These are phyloP conservation scores for Gadus macrocephalus DNA, from an alignment of 2,113 vertebrate species.

Conservation along the genomic window DNA sequence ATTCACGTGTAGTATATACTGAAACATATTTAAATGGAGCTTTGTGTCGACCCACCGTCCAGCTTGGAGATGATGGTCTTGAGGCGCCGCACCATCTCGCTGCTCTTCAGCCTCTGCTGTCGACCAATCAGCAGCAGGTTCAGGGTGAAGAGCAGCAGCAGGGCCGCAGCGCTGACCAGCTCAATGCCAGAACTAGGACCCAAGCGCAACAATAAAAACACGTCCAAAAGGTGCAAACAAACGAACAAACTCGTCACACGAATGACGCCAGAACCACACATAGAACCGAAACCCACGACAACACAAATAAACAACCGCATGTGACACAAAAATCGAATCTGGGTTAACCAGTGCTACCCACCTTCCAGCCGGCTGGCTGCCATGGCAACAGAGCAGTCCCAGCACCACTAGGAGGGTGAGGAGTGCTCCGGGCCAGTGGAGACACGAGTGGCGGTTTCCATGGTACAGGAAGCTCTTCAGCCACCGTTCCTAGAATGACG, in stretches of 20 bases:
- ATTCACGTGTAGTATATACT: too few relatives aligned
- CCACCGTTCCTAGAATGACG: conserved; percentile 78
- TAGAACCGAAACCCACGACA: too few relatives aligned
- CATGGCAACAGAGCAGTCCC: conserved; percentile 83
- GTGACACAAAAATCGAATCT: too few relatives aligned
- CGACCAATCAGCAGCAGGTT: conserved; percentile 86
- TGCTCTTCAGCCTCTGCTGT: conserved; percentile 83
- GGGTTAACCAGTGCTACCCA: conserved; percentile 38
- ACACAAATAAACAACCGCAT: too few relatives aligned
- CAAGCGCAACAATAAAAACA: conserved; percentile 15
- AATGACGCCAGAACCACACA: too few relatives aligned
- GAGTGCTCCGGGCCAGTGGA: conserved; percentile 93
- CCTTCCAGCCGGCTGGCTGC: conserved; percentile 92
- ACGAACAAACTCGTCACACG: too few relatives aligned
- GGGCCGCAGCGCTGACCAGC: conserved; percentile 82
- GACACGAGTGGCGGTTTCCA: conserved; percentile 89
- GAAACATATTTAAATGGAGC: too few relatives aligned
- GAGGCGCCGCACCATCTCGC: conserved; percentile 86
- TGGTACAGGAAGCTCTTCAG: conserved; percentile 88
- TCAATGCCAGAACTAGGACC: conserved; percentile 82
- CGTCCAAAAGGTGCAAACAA: too few relatives aligned
- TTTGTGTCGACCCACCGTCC: conserved; percentile 72
- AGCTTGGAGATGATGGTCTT: conserved; percentile 83
- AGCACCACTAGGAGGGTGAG: conserved; percentile 86
- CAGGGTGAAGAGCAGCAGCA: conserved; percentile 84